Evolutionary conservation across 2,888 invertebrate species (phyloP), one percentile per base, ranked within the genome.

Genomic region (Hofmannophila pseudospretella): DNA sequence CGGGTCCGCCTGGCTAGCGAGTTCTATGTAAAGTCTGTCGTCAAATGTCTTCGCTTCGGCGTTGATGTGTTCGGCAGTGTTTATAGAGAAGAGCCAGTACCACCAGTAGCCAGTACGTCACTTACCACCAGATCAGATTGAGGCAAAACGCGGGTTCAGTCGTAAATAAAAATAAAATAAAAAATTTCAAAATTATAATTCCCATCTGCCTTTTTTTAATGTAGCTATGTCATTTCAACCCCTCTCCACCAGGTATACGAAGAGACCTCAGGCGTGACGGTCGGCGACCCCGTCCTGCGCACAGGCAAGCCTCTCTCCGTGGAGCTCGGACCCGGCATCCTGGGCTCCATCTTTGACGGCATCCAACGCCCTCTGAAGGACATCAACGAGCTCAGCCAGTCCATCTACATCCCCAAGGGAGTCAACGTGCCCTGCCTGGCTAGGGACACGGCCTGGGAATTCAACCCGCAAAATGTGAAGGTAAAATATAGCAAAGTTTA

Each of bases 361-460:
- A 99, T 99, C 84, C 99, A 99, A 87, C 94, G 99, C 68, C 99
- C 99, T 0, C 81, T 99, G 64, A 97, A 96, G 81, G 98, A 98
- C 85, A 99, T 99, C 77, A 90, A 94, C 70, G 96, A 97, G 70
- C 81, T 97, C 47, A 97, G 97, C 1, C 90, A 92, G 70, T 97
- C 97, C 69, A 99, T 99, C 86, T 99, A 99, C 90, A 99, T 99
- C 84, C 99, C 99, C 29, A 99, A 98, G 89, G 99, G 99, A 79
- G 92, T 99, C 33, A 99, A 98, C 79, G 93, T 95, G 41, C 98
- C 98, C n/a, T 90, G 94, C 34, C 84, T 99, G 42, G 94, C 95
- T 4, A 90, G 96, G 35, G 91, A 92, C 1, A 71, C 85, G 38
- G 81, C 90, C 44, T 99, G 99, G 99, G 98, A 99, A 56, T 99